Evolutionary conservation across 2,797 vertebrate genomes (phyloP).

Genomic region (Crax fasciolata): DNA sequence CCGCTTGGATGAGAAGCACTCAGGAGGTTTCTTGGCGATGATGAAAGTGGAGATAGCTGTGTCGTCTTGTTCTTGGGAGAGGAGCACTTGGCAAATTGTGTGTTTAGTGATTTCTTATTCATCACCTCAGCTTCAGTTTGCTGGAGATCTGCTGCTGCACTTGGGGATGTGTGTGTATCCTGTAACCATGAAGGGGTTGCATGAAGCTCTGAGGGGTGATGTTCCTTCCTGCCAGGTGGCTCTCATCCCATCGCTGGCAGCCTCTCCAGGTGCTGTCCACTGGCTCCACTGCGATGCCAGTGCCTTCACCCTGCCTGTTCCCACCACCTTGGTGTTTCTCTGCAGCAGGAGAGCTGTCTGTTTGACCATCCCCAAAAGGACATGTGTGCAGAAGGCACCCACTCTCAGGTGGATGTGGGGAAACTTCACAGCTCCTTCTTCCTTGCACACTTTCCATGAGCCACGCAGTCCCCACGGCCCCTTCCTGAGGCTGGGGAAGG

Average conservation of each 20-base stretch:
- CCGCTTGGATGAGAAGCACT: neutral
- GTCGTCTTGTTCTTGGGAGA: neutral
- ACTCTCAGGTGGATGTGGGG: too few species aligned
- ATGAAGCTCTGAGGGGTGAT: neutral
- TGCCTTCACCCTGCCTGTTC: neutral
- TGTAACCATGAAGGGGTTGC: neutral
- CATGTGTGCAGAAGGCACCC: too few species aligned
- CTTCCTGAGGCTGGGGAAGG: neutral
- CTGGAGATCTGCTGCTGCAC: neutral
- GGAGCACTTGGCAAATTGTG: conserved; percentile 8
- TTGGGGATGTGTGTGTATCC: neutral
- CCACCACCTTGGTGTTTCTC: neutral
- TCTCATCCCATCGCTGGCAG: too few species aligned
- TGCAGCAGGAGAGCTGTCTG: neutral
- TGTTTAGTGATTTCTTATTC: conserved; percentile 6
- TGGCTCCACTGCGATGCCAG: neutral
- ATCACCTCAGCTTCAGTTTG: neutral
- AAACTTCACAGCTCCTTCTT: neutral
- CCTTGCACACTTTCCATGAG: neutral
- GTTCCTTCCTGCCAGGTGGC: neutral
- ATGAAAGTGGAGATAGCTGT: neutral
- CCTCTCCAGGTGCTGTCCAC: neutral
- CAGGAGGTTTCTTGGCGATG: neutral
- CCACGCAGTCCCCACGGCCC: neutral
- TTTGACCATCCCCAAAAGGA: neutral